Base-by-base conservation (phyloP, 2,888 invertebrate species). In the Amphimallon solstitiale region DNA sequence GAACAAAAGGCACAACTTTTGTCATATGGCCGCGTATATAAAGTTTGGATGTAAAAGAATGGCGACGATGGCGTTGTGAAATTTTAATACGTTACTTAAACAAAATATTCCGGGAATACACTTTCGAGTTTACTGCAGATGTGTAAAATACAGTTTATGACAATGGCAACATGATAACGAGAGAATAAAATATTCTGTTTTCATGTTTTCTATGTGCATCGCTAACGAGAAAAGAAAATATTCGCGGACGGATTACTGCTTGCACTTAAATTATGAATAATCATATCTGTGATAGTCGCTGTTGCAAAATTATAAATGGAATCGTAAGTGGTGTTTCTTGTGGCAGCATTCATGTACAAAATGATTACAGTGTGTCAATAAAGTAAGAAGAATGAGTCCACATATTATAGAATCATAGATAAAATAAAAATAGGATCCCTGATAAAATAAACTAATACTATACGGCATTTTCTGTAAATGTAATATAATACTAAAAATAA, bases 51-150 rank as follows among this genome's bases (percentile, higher is more conserved):
- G 46, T 6, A 2, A 46, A 10, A 6, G 19, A 6, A 40, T n/a
- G 15, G 17, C 35, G 10, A 17, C 17, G 9, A 35, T 35, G 52
- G 15, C 52, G 37, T 29, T 29, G n/a, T 40, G 49, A 63, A 40
- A 63, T 63, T 63, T 63, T 63, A 63, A 63, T 63, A 63, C 63
- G 17, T 49, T 63, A 52, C 62, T 63, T 49, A 49, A 37, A 63
- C 63, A 63, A 63, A 63, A 63, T 63, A 43, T 63, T 63, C 38
- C 49, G 43, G 40, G 40, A 43, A 63, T 40, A 63, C 23, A 49
- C 40, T 52, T 51, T 43, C 38, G 15, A 63, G 63, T 63, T 51
- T 23, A 49, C 29, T 19, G 43, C 43, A 35, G 43, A 59, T 40
- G 38, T 59, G 29, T 51, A 60, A 60, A 46, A 45, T 38, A 23